These are phyloP conservation scores for Coilia nasus DNA, from an alignment of 2,797 vertebrate genomes.

Conservation along the genomic window DNA sequence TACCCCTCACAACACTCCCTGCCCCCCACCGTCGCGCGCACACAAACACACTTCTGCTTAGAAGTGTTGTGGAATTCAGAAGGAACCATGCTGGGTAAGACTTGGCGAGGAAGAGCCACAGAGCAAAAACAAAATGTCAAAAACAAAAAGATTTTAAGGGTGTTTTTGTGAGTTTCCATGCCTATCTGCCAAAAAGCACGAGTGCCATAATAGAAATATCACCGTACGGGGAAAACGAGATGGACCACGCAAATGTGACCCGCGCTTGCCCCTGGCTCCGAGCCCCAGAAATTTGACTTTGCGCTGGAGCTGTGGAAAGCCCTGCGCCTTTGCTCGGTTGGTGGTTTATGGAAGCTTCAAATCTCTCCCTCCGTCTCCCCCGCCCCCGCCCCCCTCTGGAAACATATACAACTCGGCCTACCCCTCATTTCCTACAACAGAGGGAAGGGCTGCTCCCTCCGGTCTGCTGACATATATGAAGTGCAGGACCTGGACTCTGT, in stretches of 20 bases:
- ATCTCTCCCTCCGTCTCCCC: not conserved
- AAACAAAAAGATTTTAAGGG: conserved; percentile 27
- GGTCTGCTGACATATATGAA: conserved; percentile 18
- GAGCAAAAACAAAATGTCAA: conserved; percentile 28
- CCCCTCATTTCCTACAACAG: conserved; percentile 35
- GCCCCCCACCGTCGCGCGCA: not conserved
- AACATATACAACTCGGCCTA: conserved; percentile 38
- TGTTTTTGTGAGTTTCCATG: conserved; percentile 47
- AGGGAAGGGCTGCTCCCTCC: not conserved
- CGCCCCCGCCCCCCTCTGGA: not conserved
- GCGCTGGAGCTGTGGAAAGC: conserved; percentile 11
- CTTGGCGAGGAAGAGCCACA: not conserved
- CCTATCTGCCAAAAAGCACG: conserved; percentile 43
- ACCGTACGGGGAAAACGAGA: conserved; percentile 40
- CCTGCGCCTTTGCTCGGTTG: conserved; percentile 10
- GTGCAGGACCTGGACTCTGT: conserved; percentile 13
- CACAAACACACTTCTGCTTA: not conserved
- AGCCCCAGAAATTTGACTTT: not conserved
- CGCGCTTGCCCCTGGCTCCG: conserved; percentile 26
- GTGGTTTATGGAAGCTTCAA: conserved; percentile 42
- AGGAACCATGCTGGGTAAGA: not conserved
- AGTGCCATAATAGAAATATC: conserved; percentile 38
- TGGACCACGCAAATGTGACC: conserved; percentile 31
- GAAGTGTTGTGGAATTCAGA: conserved; percentile 13
- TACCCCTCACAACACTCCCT: not conserved